A percentile compares a stretch with the other conserved stretches of the same genome.
Evolutionary conservation across 1,140 invertebrate genomes (phyloP).

Genomic region (Arctopsyche grandis): DNA sequence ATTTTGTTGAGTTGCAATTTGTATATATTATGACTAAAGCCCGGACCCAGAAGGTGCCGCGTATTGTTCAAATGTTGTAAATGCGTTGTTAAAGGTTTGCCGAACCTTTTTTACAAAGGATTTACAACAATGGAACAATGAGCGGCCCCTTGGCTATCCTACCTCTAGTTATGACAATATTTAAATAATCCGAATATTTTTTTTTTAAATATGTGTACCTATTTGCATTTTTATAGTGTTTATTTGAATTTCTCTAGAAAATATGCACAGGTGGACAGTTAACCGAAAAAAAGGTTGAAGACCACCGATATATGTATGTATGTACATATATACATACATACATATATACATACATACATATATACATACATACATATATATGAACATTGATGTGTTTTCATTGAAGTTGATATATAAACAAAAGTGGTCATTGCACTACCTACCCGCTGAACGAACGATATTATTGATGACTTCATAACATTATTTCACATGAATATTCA

Average conservation of each 20-base stretch:
- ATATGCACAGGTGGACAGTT: too few species aligned
- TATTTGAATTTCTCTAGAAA: neutral
- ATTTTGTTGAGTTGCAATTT: too few species aligned
- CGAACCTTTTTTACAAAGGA: too few species aligned
- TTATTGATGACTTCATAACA: too few species aligned
- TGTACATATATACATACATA: neutral
- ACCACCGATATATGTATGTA: neutral
- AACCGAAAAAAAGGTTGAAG: too few species aligned
- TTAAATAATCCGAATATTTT: neutral
- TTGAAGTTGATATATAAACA: neutral
- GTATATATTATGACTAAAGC: neutral
- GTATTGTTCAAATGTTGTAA: too few species aligned
- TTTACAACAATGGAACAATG: too few species aligned
- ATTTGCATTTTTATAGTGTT: neutral
- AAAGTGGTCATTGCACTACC: neutral
- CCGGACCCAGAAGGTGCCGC: neutral
- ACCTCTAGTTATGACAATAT: neutral
- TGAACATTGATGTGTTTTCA: neutral
- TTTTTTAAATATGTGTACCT: too few species aligned
- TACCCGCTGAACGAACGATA: too few species aligned
- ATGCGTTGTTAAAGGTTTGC: too few species aligned
- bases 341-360: neutral
- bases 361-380: neutral
- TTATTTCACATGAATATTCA: too few species aligned
- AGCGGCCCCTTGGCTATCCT: too few species aligned